Percentiles rank a stretch among this genome's conserved stretches.
phyloP scores from a whole-genome alignment of 2,113 vertebrate species.

The human region DNA sequence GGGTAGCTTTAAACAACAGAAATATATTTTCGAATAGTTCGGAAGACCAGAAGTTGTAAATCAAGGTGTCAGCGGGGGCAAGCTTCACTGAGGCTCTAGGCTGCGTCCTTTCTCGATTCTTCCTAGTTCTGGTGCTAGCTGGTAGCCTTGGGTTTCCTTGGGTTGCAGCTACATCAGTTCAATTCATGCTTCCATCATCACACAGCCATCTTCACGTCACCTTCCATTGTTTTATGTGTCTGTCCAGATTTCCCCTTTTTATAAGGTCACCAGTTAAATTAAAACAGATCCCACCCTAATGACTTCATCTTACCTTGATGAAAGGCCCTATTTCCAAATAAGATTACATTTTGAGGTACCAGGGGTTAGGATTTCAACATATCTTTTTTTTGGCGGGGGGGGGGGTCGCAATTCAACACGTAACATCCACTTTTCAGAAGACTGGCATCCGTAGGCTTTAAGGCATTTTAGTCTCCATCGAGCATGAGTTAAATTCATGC shows the following conservation, averaged over 20 bases:
- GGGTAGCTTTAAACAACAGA: neutral
- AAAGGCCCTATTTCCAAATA: neutral
- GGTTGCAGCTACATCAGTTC: neutral
- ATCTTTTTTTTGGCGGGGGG: neutral
- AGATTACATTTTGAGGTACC: neutral
- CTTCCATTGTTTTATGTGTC: neutral
- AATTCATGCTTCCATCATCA: neutral
- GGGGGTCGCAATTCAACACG: neutral
- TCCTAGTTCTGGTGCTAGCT: too few species aligned
- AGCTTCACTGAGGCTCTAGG: neutral
- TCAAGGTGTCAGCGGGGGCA: too few species aligned
- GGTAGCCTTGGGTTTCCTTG: neutral
- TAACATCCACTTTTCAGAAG: neutral
- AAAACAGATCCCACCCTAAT: neutral
- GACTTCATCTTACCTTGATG: neutral
- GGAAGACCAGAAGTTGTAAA: neutral
- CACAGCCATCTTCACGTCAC: fast-evolving
- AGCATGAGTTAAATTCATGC: neutral
- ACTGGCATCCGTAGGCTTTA: neutral
- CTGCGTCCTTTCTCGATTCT: neutral
- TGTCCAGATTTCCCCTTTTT: neutral
- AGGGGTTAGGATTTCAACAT: neutral
- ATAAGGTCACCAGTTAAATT: neutral
- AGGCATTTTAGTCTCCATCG: neutral
- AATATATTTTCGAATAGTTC: neutral